These are phyloP conservation scores for Lydus trimaculatus DNA, from an alignment of 2,888 invertebrate genomes.

Conservation along the genomic window DNA sequence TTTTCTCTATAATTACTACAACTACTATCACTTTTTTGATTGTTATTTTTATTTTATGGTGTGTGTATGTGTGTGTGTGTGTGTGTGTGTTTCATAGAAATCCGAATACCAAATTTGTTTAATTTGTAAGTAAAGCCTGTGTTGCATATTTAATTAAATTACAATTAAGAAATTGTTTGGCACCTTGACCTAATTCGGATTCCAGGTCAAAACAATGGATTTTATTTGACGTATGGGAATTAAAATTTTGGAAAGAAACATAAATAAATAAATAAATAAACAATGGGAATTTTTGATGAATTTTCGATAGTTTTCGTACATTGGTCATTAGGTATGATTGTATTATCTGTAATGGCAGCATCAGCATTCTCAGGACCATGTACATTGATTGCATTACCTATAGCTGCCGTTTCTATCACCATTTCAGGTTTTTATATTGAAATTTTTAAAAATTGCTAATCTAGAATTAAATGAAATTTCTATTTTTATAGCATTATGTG, in stretches of 20 bases:
- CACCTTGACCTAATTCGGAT: slow-evolving; percentile 23
- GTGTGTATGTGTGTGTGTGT: background rate
- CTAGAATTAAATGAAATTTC: background rate
- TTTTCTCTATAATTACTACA: background rate
- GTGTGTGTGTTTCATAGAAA: background rate
- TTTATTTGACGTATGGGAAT: slow-evolving; percentile 20
- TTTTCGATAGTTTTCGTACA: slow-evolving; percentile 59
- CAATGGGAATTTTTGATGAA: slow-evolving; percentile 46
- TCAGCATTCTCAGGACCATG: slow-evolving; percentile 68
- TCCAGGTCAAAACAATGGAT: slow-evolving; percentile 22
- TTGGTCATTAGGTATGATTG: slow-evolving; percentile 67
- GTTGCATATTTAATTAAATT: slow-evolving; percentile 20
- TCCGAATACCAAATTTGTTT: background rate
- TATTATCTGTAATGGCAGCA: slow-evolving; percentile 67
- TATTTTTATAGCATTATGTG: slow-evolving; percentile 46
- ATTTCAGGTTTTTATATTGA: slow-evolving; percentile 63
- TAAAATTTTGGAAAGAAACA: background rate
- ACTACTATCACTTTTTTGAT: background rate
- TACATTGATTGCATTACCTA: slow-evolving; percentile 65
- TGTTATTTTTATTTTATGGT: background rate
- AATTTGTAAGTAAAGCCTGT: background rate
- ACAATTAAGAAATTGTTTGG: slow-evolving; percentile 14
- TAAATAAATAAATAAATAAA: background rate
- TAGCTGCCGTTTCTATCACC: slow-evolving; percentile 62
- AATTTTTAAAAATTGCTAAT: background rate